Conservation (phyloP, 2,797 vertebrate species). For the Mycteria americana region DNA sequence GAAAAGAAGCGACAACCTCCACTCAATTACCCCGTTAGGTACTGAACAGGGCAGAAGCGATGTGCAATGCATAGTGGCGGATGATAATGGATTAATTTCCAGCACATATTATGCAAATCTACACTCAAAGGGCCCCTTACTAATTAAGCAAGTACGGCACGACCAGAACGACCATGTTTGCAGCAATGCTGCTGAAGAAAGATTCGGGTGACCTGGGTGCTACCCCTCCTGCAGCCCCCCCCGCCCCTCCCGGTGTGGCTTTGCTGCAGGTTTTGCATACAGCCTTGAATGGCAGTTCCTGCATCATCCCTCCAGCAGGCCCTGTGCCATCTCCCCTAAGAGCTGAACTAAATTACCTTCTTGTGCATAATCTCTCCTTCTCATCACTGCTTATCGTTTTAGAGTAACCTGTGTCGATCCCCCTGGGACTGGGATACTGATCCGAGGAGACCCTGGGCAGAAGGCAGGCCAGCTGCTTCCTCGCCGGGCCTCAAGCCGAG, state of each 20-base stretch:
- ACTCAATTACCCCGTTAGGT: neutral
- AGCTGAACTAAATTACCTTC: accelerated
- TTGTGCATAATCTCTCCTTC: accelerated
- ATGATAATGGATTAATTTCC: neutral
- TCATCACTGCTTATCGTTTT: accelerated
- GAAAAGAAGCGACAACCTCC: neutral
- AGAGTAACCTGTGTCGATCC: accelerated
- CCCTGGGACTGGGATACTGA: neutral
- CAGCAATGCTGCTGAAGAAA: neutral
- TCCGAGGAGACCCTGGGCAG: neutral
- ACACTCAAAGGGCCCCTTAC: too few species aligned
- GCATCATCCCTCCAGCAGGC: neutral
- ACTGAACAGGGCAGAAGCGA: neutral
- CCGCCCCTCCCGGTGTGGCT: neutral
- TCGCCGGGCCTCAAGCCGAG: neutral
- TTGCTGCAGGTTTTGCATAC: neutral
- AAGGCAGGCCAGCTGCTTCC: neutral
- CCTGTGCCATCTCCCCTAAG: accelerated
- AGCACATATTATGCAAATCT: accelerated
- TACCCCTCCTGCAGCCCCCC: neutral
- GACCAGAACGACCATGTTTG: neutral
- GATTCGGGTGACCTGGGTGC: neutral
- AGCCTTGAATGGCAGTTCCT: neutral
- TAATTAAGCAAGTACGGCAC: neutral
- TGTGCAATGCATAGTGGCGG: accelerated